Conservation (phyloP, 1,140 invertebrate species). For the Drosophila tani region DNA sequence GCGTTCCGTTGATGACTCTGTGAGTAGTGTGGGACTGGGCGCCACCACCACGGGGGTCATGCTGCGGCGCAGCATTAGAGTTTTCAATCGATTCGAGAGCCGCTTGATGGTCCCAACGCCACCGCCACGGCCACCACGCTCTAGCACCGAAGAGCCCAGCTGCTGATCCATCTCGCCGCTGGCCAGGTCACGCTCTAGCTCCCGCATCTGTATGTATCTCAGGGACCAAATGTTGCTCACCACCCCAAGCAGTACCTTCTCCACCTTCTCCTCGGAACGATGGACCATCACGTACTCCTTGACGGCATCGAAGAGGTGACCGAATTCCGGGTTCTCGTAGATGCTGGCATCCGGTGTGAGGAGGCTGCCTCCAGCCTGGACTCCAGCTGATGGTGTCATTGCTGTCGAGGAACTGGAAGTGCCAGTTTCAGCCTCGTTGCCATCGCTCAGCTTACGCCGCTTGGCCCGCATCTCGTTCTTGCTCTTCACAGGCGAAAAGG, state of each 20-base stretch:
- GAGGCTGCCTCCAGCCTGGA: not conserved
- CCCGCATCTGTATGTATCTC: conserved; percentile 56
- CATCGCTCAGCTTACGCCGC: conserved; percentile 59
- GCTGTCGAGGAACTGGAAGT: not conserved
- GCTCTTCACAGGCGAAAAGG: conserved; percentile 68
- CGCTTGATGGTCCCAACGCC: conserved; percentile 58
- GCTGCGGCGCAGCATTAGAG: conserved; percentile 49
- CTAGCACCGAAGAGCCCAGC: conserved; percentile 23
- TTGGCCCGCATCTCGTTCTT: conserved; percentile 56
- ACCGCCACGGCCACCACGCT: conserved; percentile 32
- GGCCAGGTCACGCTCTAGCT: conserved; percentile 53
- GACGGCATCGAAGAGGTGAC: conserved; percentile 52
- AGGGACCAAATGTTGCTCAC: conserved; percentile 65
- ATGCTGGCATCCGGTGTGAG: conserved; percentile 2
- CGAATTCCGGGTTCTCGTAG: conserved; percentile 58
- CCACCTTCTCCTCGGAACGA: conserved; percentile 57
- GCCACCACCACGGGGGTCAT: conserved; percentile 52
- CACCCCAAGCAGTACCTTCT: conserved; percentile 57
- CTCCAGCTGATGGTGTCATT: not conserved
- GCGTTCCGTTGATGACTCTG: conserved; percentile 5
- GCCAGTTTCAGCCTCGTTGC: conserved; percentile 42
- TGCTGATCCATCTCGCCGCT: conserved; percentile 30
- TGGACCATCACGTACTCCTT: conserved; percentile 69
- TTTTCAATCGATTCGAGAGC: conserved; percentile 67
- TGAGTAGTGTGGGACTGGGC: conserved; percentile 15